Base-by-base conservation (phyloP, 2,888 invertebrate genomes). In the Drosophila barbarae region DNA sequence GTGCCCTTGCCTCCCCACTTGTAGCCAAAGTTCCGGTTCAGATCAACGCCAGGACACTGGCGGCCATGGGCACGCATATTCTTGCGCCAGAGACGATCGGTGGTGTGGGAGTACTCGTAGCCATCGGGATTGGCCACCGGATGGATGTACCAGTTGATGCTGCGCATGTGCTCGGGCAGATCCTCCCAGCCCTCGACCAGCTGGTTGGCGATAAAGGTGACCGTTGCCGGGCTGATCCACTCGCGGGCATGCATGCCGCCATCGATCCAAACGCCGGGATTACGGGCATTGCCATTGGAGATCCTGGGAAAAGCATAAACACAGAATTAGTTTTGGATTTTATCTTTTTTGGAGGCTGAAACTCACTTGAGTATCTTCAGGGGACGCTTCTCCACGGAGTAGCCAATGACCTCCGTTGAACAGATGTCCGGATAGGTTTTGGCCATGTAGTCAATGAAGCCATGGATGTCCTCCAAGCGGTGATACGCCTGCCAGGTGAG, bases 1-100 rank as follows among this genome's bases (percentile, higher is more conserved):
- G 96, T 94, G 0, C 97, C 97, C 81, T 93, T 92, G 55, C 95
- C 95, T 41, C 95, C 96, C 96, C 96, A 98, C 53, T 94, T 93
- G 80, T 94, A 95, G 90, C 95, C 95, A 86, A 95, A 97, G 89
- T 97, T 97, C 69, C 97, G 92, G 86, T 96, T 96, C 2, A 96
- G 91, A 88, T 96, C 96, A 0, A 94, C 93, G 1, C 96, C 96
- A 0, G 92, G 90, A 78, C 96, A 95, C 39, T 90, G 89, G 6
- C 87, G 86, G 15, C 92, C 91, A 42, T 93, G 93, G 0, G 89
- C 91, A 86, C 88, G 90, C 77, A 86, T 91, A 83, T 95, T 95
- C 84, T 95, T 95, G 52, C 95, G 91, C 97, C 97, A 97, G 87
- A 96, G 90, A 49, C 97, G 91, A 87, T 96, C 95, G 13, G 91